Base-by-base conservation (phyloP, 2,888 invertebrate genomes). In the Coleophora deauratella region DNA sequence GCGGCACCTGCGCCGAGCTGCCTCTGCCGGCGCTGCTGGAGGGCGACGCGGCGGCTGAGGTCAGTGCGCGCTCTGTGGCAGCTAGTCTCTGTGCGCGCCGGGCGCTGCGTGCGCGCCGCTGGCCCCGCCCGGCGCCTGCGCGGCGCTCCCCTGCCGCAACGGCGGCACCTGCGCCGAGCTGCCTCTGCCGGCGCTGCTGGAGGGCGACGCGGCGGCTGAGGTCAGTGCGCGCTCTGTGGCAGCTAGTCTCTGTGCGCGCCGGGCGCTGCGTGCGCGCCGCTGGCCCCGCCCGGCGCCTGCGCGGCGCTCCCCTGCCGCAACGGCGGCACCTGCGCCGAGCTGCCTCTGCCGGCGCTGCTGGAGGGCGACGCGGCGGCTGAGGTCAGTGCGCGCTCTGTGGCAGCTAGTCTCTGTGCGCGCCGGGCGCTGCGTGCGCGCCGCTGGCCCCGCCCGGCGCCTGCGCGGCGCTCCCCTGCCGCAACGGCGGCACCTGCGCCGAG, bases 111-210 rank as follows among this genome's bases (percentile, higher is more conserved):
- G 81, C 55, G 60, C 71, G 32, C 55, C 72, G 46, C 72, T 78
- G 44, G 53, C 74, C 38, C 61, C 72, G 50, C 76, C 79, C 49
- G 57, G 65, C 10, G 57, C 76, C 9, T 82, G 82, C 69, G 68
- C 69, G 36, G 64, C 73, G 11, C 66, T 72, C 55, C 82, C 82
- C 1, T 98, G 98, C 69, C 91, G 98, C 88, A 92, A 96, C 44
- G 95, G 96, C 59, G 90, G 97, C 27, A 87, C 90, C 44, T 88
- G 98, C 38, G 92, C 93, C 41, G 89, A 91, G 43, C 89, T 91
- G 8, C 81, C 89, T 0, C 88, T 97, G 39, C 96, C 97, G 1
- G 60, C 55, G 32, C 73, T 95, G 54, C 91, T 43, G 43, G 75
- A 72, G 62, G 82, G 76, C 50, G 76, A 62, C 49, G 61, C 71